A percentile compares a stretch with the other conserved stretches of the same genome.
phyloP scores from a whole-genome alignment of 2,888 invertebrate species.

The Raillietiella orientalis region DNA sequence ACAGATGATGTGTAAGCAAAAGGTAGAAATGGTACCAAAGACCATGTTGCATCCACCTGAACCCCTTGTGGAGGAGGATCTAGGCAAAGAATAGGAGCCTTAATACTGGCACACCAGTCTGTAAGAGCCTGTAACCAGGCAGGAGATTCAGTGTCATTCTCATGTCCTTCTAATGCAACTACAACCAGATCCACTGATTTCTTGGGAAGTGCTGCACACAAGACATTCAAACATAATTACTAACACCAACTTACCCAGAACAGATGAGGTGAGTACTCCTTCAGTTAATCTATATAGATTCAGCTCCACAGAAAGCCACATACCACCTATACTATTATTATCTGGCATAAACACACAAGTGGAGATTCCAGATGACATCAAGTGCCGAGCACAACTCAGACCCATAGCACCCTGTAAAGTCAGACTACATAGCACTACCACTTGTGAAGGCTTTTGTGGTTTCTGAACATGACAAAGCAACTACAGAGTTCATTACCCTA shows the following conservation, averaged over 20 bases:
- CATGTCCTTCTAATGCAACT: constrained; percentile 12
- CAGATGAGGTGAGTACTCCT: constrained; percentile 11
- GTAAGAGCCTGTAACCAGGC: constrained; percentile 18
- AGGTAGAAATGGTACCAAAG: constrained; percentile 33
- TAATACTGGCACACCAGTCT: constrained; percentile 31
- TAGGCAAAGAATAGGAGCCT: constrained; percentile 34
- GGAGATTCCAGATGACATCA: constrained; percentile 45
- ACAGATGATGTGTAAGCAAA: constrained; percentile 24
- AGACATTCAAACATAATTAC: constrained; percentile 1
- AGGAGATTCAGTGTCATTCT: constrained; percentile 8
- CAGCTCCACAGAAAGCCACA: constrained; percentile 23
- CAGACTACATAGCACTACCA: constrained; percentile 35
- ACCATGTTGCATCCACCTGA: constrained; percentile 27
- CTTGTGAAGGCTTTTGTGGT: constrained; percentile 48
- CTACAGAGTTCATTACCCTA: constrained; percentile 4
- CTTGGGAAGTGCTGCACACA: constrained; percentile 7
- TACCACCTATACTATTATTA: constrained; percentile 8
- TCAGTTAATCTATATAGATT: constrained; percentile 27
- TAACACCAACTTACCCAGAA: constrained; percentile 9
- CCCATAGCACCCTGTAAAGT: constrained; percentile 29
- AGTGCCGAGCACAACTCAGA: constrained; percentile 32
- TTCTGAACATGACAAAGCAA: background rate
- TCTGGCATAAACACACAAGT: constrained; percentile 22
- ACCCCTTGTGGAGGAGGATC: constrained; percentile 33
- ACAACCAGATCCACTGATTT: constrained; percentile 11